These are phyloP conservation scores for Catajapyx aquilonaris DNA, from an alignment of 1,140 invertebrate genomes.

Conservation along the genomic window DNA sequence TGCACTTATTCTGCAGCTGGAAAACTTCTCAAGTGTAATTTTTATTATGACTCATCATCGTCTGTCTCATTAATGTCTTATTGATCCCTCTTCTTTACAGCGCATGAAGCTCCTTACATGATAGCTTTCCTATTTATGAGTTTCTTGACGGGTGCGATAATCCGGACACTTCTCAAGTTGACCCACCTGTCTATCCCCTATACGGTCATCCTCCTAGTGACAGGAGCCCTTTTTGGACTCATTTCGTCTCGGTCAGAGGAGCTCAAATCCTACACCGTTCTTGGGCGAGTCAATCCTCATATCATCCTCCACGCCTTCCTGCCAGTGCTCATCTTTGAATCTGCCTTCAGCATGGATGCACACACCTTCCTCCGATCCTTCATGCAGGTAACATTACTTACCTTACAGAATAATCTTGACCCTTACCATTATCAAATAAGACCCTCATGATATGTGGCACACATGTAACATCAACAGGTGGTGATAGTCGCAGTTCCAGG, in stretches of 20 bases:
- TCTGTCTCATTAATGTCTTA: too few species aligned
- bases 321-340: constrained; percentile 27
- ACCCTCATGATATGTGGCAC: too few species aligned
- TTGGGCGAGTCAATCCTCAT: constrained; percentile 18
- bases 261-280: constrained; percentile 9
- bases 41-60: too few species aligned
- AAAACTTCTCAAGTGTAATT: too few species aligned
- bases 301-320: constrained; percentile 23
- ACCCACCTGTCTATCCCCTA: constrained; percentile 9
- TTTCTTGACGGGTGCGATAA: constrained; percentile 8
- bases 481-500: constrained; percentile 20
- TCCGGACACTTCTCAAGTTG: constrained; percentile 6
- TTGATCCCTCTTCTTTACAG: too few species aligned
- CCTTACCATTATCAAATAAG: neutral
- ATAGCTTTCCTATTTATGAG: neutral
- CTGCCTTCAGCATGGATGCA: constrained; percentile 23
- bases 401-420: neutral
- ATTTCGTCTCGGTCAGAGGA: neutral
- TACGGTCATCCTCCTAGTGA: constrained; percentile 10
- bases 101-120: too few species aligned
- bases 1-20: too few species aligned
- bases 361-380: constrained; percentile 22
- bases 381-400: constrained; percentile 11
- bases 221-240: constrained; percentile 10
- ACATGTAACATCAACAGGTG: constrained; percentile 14